phyloP scores from a whole-genome alignment of 2,797 vertebrate species.

The Aselliscus stoliczkanus region DNA sequence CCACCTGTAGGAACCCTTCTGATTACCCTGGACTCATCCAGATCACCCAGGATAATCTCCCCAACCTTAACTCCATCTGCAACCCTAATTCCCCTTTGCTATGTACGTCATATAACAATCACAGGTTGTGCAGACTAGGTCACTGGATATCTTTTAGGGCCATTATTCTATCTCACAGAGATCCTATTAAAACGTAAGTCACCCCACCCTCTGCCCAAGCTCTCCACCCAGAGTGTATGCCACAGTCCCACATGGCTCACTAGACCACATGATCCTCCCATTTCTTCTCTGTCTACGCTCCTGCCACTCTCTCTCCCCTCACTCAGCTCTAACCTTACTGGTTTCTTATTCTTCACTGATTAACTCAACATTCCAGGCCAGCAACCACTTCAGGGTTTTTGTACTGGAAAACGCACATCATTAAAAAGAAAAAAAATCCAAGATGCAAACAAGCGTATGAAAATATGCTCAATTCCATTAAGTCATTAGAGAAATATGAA shows the following conservation, averaged over 20 bases:
- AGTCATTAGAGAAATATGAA: background rate
- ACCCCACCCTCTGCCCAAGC: background rate
- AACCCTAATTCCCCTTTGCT: background rate
- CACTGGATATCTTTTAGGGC: background rate
- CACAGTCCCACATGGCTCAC: background rate
- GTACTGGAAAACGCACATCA: background rate
- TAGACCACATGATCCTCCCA: background rate
- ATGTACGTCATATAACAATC: background rate
- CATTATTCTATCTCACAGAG: background rate
- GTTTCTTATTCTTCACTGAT: background rate
- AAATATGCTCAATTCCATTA: background rate
- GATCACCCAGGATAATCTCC: background rate
- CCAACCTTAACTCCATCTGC: background rate
- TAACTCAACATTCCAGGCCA: background rate
- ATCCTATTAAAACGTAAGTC: background rate
- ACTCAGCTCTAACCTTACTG: background rate
- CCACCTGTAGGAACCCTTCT: background rate
- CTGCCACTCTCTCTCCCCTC: background rate
- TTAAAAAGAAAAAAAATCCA: background rate
- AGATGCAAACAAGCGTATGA: background rate
- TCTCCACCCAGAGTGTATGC: background rate
- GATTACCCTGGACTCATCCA: background rate
- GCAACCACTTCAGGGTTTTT: background rate
- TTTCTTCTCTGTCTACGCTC: background rate
- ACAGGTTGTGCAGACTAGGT: background rate